Percentiles rank a stretch among this genome's conserved stretches.
Conservation (phyloP, 2,113 vertebrate genomes). For the Cyanoderma ruficeps region DNA sequence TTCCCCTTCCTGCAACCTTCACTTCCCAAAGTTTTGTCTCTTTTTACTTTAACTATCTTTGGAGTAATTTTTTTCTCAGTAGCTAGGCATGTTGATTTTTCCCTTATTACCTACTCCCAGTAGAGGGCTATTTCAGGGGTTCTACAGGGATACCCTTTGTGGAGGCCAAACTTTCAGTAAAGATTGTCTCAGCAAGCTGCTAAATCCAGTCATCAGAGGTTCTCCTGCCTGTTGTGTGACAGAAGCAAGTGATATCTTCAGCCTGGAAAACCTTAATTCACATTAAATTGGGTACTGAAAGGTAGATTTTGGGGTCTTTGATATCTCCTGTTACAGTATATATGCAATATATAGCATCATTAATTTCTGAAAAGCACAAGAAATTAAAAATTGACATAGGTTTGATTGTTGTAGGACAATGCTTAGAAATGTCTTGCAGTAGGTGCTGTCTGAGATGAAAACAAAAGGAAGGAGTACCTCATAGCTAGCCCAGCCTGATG, state of each 20-base stretch:
- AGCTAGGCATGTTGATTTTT: not conserved
- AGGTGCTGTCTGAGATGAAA: not conserved
- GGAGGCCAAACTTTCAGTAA: not conserved
- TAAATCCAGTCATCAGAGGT: not conserved
- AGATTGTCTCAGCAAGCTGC: not conserved
- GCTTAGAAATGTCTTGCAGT: not conserved
- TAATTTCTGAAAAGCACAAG: not conserved
- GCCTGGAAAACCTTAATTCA: not conserved
- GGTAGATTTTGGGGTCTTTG: not conserved
- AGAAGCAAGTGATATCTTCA: not conserved
- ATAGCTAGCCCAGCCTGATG: not conserved
- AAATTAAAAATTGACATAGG: not conserved
- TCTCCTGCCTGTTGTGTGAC: not conserved
- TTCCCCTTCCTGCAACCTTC: not conserved
- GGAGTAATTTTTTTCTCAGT: not conserved
- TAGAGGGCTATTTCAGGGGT: not conserved
- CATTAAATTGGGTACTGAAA: not conserved
- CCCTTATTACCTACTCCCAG: not conserved
- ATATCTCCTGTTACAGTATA: not conserved
- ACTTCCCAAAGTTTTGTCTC: not conserved
- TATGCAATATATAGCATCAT: not conserved
- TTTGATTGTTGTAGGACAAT: not conserved
- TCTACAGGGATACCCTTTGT: not conserved
- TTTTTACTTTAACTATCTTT: not conserved
- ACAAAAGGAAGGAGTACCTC: not conserved